Evolutionary conservation across 1,140 invertebrate genomes (phyloP), one percentile per base, ranked within the genome.

Genomic region (Saxidomus purpurata): DNA sequence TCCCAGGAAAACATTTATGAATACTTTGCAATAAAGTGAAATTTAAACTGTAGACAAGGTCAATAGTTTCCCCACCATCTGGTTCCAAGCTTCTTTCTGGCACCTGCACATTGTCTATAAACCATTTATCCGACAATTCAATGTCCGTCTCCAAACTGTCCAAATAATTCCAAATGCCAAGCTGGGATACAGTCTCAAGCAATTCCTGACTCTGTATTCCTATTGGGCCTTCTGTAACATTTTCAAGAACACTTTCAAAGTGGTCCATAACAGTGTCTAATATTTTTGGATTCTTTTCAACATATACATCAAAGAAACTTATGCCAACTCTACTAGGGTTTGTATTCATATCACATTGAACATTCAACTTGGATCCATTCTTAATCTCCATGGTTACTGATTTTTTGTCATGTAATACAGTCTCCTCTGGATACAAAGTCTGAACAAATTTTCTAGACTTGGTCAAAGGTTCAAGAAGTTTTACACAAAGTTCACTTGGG

Each of bases 91-190:
- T 22, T 36, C 28, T 17, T 17, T 55, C 31, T 36, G 47, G 31
- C 36, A 79, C 34, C 49, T 43, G 63, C 13, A 83, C n/a, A 69
- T 83, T 83, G 25, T 83, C 49, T 17, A 69, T 83, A 43, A 83
- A 83, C 81, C 81, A 83, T n/a, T 69, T 43, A 67, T 63, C 61
- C 28, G 17, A 34, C 22, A 61, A 9, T 6, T 59, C 67, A 38
- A 3, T 55, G 31, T 55, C 76, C 22, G 19, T 2, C 22, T n/a
- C 28, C 15, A 79, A 8, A 19, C 22, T 47, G 11, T n/a, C 9
- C 15, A 79, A 52, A 79, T 55, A 55, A 9, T 52, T n/a, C 47
- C 28, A 79, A 17, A 55, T 22, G 6, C 15, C 43, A 22, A 79
- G 47, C 47, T 79, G 47, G 22, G 47, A n/a, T 47, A 69, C 36